phyloP scores from a whole-genome alignment of 1,140 invertebrate species.

The Magallana gigas region DNA sequence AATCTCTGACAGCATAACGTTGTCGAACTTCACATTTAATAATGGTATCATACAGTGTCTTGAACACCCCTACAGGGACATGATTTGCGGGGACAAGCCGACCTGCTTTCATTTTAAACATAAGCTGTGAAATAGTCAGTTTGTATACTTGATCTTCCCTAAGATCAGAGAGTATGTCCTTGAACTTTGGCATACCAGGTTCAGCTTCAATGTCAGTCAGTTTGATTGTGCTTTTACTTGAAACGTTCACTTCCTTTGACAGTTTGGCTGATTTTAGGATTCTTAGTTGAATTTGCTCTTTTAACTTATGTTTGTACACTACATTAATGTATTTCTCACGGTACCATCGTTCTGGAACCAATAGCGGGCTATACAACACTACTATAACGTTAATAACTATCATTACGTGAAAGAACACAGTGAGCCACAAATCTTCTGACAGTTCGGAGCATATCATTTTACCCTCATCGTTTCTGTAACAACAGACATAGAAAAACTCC shows the following conservation, averaged over 20 bases:
- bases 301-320: conserved; percentile 40
- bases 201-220: conserved; percentile 55
- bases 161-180: conserved; percentile 40
- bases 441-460: conserved; percentile 58
- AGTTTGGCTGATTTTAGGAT: background rate
- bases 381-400: conserved; percentile 64
- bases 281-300: background rate
- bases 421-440: conserved; percentile 62
- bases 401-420: conserved; percentile 59
- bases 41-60: conserved; percentile 63
- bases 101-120: conserved; percentile 55
- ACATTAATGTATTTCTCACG: conserved; percentile 34
- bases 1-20: conserved; percentile 41
- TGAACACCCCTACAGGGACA: conserved; percentile 61
- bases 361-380: conserved; percentile 63
- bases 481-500: conserved; percentile 65
- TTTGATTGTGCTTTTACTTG: conserved; percentile 49
- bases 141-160: conserved; percentile 53
- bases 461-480: conserved; percentile 50
- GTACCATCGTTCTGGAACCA: conserved; percentile 63
- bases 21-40: conserved; percentile 64
- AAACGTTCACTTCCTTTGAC: background rate
- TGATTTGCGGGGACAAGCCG: conserved; percentile 57
- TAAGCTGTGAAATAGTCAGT: conserved; percentile 48
- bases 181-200: background rate